These are phyloP conservation scores for Petrocephalus zakoni DNA, from an alignment of 2,113 vertebrate genomes.

Conservation along the genomic window DNA sequence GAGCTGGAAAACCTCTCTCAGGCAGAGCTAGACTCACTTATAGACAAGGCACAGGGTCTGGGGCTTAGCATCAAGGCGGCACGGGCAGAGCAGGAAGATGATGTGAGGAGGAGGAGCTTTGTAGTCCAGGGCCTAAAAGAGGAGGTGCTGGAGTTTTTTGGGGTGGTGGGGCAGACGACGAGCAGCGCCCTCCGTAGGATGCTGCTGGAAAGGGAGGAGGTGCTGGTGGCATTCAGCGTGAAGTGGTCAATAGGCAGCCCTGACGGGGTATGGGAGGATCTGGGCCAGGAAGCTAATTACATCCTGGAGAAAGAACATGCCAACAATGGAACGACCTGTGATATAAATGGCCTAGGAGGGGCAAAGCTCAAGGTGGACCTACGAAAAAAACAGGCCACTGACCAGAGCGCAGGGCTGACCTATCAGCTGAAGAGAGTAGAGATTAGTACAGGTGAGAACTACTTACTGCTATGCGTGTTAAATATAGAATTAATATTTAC, in stretches of 20 bases:
- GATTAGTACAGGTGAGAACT: background rate
- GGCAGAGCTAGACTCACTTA: conserved; percentile 41
- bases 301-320: conserved; percentile 32
- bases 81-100: background rate
- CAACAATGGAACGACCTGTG: background rate
- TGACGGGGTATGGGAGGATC: conserved; percentile 32
- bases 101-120: background rate
- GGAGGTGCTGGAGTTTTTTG: conserved; percentile 39
- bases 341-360: background rate
- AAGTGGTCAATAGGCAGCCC: conserved; percentile 36
- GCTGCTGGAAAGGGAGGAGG: conserved; percentile 25
- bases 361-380: conserved; percentile 25
- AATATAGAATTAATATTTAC: background rate
- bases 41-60: conserved; percentile 25
- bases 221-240: conserved; percentile 23
- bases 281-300: conserved; percentile 36
- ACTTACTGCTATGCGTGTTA: background rate
- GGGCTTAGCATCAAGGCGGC: conserved; percentile 38
- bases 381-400: conserved; percentile 22
- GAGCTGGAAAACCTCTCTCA: conserved; percentile 25
- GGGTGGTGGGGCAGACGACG: conserved; percentile 25
- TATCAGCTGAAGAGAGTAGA: conserved; percentile 31
- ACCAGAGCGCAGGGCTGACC: background rate
- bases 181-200: conserved; percentile 22
- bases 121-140: conserved; percentile 45